Evolutionary conservation across 1,140 invertebrate genomes (phyloP), one percentile per base, ranked within the genome.

Genomic region (Caenorhabditis briggsae): DNA sequence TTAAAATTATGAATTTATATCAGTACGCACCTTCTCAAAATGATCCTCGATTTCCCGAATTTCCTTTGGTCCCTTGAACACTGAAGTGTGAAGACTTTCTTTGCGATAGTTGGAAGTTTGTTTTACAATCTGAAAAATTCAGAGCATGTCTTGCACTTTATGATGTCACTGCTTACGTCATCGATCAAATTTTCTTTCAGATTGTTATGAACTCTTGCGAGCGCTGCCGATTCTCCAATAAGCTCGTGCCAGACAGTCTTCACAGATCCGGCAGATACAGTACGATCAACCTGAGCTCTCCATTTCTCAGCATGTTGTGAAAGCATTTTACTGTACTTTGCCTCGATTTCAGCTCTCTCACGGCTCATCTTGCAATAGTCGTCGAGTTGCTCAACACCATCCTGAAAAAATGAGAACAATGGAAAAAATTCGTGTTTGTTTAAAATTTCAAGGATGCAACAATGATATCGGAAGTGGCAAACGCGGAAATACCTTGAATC

Each of bases 51-150:
- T 88, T 65, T 92, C 91, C 6, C 90, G 88, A 11, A 89, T 87
- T 85, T 92, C 92, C 85, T 90, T 91, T 11, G 87, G 87, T 6
- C 90, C 91, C n/a, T 92, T 90, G 87, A 91, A 86, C 5, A 87
- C 84, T 50, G 92, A 91, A 11, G 82, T 85, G 84, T 92, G 92
- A 20, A 92, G 91, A 58, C 91, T 92, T 33, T 92, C 89, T 83
- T 92, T 91, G 11, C 87, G 65, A 65, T 89, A 92, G 14, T 89
- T 56, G 12, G 87, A 86, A 20, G 92, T 87, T 7, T 90, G 91
- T 23, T 92, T 92, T 5, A 91, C 59, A 25, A 91, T 84, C 89
- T 92, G 25, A 84, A 89, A 86, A 3, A 33, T 33, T 58, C 12
- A 88, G 20, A 48, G 25, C 46, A 48, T 55, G n/a, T 18, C n/a